Evolutionary conservation across 2,113 vertebrate species (phyloP), one percentile per base, ranked within the genome.

Genomic region (Macaca fascicularis): DNA sequence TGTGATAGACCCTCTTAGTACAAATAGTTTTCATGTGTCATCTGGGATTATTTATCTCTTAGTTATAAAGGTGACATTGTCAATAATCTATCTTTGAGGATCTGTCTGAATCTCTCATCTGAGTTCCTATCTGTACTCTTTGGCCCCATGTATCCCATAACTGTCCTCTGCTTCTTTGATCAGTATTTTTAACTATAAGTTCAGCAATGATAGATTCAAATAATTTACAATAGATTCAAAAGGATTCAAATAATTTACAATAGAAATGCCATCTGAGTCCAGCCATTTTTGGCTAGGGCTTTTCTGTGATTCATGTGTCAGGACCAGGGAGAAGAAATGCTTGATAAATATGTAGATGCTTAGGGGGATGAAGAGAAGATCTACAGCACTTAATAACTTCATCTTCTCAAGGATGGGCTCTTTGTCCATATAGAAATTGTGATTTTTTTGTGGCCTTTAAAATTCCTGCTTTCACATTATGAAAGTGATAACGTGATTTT

Each of bases 401-500:
- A 82, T 94, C 38, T 30, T 89, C 35, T 92, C 27, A 70, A 79
- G 59, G 30, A 76, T 50, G 32, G 50, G 11, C 48, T 16, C 12
- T 72, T 35, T 75, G 52, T 92, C 67, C 55, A 50, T 25, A 50
- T 23, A 89, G 20, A 25, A 92, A 57, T 57, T 90, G 35, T 52
- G 22, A 48, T 35, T 84, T 92, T 84, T 92, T 83, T 61, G 70
- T 84, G 35, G 11, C n/a, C 35, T 64, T 91, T 92, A 80, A 12
- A 52, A 70, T 70, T 76, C 35, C 25, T 76, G 22, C 35, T 96
- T 87, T 84, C 30, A 38, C 90, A 32, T 43, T 74, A 55, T 57
- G 27, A 80, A 75, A 91, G 38, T 88, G 30, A 35, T 93, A 48
- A 30, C 87, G 67, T 82, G 32, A 82, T 93, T 94, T 83, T 87